phyloP scores from a whole-genome alignment of 2,113 vertebrate species.

The Trachemys scripta region DNA sequence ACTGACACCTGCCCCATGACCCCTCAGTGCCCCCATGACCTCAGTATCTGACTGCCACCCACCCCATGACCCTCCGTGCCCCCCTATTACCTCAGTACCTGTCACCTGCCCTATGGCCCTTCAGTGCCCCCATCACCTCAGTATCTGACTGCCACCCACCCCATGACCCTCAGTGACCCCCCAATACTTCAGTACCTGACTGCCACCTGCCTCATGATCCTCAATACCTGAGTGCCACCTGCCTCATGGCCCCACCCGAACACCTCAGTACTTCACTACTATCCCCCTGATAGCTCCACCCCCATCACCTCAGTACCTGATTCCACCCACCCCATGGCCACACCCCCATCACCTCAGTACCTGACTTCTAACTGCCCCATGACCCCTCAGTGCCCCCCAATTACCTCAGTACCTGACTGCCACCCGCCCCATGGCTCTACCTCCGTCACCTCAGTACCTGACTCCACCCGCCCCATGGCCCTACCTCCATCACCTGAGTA shows the following conservation, averaged over 20 bases:
- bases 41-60: not conserved
- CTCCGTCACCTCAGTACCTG: not conserved
- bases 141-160: not conserved
- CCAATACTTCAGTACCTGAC: too few relatives aligned
- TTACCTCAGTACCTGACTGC: not conserved
- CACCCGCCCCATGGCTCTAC: not conserved
- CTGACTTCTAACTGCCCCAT: too few relatives aligned
- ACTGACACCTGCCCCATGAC: not conserved
- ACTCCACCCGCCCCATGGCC: not conserved
- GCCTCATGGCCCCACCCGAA: not conserved
- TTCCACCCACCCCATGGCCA: too few relatives aligned
- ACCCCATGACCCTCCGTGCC: too few relatives aligned
- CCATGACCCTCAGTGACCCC: not conserved
- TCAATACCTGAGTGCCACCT: not conserved
- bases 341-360: too few relatives aligned
- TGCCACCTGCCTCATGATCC: not conserved
- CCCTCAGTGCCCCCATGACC: not conserved
- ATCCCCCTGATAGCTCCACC: not conserved
- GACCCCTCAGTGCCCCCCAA: too few relatives aligned
- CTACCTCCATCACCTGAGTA: not conserved
- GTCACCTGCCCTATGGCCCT: not conserved
- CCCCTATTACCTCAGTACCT: not conserved
- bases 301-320: too few relatives aligned
- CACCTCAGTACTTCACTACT: not conserved
- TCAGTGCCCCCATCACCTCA: not conserved